Evolutionary conservation across 2,888 invertebrate species (phyloP), one percentile per base, ranked within the genome.

Genomic region (Lacanobia oleracea): DNA sequence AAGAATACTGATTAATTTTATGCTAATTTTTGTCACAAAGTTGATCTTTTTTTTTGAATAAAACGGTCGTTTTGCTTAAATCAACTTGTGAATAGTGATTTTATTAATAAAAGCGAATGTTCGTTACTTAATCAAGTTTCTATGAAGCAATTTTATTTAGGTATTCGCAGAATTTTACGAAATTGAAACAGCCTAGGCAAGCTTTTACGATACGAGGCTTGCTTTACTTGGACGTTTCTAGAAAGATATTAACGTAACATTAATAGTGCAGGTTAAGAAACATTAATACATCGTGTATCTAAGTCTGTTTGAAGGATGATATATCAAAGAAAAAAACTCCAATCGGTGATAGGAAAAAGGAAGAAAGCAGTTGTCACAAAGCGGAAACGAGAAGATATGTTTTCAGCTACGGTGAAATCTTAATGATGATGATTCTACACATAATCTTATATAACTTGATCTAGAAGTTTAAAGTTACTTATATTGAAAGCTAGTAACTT

Each of bases 11-110:
- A 73, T 80, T 77, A 77, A 53, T 45, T 57, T 67, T 69, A 81
- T 77, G 68, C n/a, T 6, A 81, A 81, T 81, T 54, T 57, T 80
- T 67, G 72, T 80, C 65, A 76, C 67, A 50, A 45, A 18, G 18
- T 62, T 37, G 45, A 50, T 66, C 9, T 33, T 56, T 69, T 64
- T 68, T 53, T 40, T 33, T 16, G 10, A 62, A 74, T 75, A 43
- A 71, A 79, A 79, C 56, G 50, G 43, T 67, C 60, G 6, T 71
- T 67, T 61, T 67, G 45, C 21, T 33, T 62, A 27, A 14, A 59
- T 53, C 18, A 56, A 53, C 67, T 12, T 21, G 14, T 69, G 21
- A 56, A 48, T 48, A 18, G 45, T 53, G 21, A 21, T 67, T 67
- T 48, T 48, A 64, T 27, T 40, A 43, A 48, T 60, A 64, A 56